Percentiles rank a stretch among this genome's conserved stretches.
These are phyloP conservation scores for Dione vanillae DNA, from an alignment of 2,888 invertebrate species.

Conservation along the genomic window DNA sequence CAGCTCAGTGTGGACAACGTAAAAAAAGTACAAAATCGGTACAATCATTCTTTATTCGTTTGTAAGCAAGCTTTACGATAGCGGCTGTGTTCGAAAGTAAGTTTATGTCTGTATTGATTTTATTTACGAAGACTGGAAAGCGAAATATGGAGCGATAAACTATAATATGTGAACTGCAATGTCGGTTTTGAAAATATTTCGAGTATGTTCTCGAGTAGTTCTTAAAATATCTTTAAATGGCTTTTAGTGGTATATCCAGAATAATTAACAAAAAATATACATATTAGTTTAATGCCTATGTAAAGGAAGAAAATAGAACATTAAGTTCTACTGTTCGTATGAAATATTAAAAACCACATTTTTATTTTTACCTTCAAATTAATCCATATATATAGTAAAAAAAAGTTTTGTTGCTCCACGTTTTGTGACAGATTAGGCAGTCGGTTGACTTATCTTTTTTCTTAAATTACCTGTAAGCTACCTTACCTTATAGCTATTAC, in stretches of 20 bases:
- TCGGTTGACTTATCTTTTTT: background rate
- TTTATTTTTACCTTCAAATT: no score
- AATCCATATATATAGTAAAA: no score
- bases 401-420: no score
- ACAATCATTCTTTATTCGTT: background rate
- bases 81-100: constrained; percentile 1
- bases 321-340: no score
- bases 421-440: no score
- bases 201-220: background rate
- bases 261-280: no score
- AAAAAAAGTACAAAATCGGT: background rate
- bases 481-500: constrained; percentile 10
- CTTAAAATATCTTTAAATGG: background rate
- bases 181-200: background rate
- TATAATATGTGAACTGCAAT: background rate
- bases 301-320: no score
- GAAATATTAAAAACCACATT: no score
- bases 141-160: background rate
- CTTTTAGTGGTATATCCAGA: no score
- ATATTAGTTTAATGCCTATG: no score
- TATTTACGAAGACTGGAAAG: constrained; percentile 11
- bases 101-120: constrained; percentile 15
- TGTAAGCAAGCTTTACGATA: constrained; percentile 1
- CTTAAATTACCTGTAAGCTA: background rate
- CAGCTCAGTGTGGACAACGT: no score